Evolutionary conservation across 1,140 invertebrate genomes (phyloP).

Genomic region (Drosophila mojavensis): DNA sequence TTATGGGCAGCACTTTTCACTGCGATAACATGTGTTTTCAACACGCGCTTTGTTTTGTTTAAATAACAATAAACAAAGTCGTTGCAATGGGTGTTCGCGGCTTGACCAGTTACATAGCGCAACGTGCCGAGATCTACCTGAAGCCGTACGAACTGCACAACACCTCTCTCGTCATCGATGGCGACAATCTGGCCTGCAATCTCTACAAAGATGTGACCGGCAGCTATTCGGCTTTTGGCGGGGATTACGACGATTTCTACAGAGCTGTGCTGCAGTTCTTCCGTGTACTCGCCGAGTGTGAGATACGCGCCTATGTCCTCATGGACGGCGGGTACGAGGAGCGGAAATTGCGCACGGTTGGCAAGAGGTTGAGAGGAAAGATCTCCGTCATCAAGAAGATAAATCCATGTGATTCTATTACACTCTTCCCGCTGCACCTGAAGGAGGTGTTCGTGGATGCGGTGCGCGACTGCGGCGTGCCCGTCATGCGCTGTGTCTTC

Average conservation of each 20-base stretch:
- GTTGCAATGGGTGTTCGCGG: slow-evolving; percentile 91
- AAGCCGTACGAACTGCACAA: slow-evolving; percentile 88
- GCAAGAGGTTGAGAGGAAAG: slow-evolving; percentile 87
- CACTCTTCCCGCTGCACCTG: slow-evolving; percentile 89
- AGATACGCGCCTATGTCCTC: slow-evolving; percentile 89
- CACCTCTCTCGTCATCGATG: slow-evolving; percentile 91
- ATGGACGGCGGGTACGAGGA: slow-evolving; percentile 93
- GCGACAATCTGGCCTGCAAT: slow-evolving; percentile 90
- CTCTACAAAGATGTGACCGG: slow-evolving; percentile 88
- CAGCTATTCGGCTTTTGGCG: slow-evolving; percentile 90
- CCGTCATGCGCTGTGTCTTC: slow-evolving; percentile 89
- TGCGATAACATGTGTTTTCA: slow-evolving; percentile 20
- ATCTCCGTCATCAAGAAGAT: slow-evolving; percentile 85
- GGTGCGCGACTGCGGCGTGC: slow-evolving; percentile 87
- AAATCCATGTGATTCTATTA: slow-evolving; percentile 84
- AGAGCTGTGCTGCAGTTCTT: slow-evolving; percentile 89
- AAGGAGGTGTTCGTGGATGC: slow-evolving; percentile 90
- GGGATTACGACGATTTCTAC: slow-evolving; percentile 93
- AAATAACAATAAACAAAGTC: slow-evolving; percentile 47
- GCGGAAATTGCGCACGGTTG: slow-evolving; percentile 90
- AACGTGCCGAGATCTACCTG: slow-evolving; percentile 88
- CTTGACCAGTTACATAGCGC: slow-evolving; percentile 91
- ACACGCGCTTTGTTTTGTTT: slow-evolving; percentile 49
- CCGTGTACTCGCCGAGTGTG: slow-evolving; percentile 88
- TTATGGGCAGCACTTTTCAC: slow-evolving; percentile 26